Evolutionary conservation across 2,888 invertebrate genomes (phyloP).

Genomic region (Leistus spinibarbis): DNA sequence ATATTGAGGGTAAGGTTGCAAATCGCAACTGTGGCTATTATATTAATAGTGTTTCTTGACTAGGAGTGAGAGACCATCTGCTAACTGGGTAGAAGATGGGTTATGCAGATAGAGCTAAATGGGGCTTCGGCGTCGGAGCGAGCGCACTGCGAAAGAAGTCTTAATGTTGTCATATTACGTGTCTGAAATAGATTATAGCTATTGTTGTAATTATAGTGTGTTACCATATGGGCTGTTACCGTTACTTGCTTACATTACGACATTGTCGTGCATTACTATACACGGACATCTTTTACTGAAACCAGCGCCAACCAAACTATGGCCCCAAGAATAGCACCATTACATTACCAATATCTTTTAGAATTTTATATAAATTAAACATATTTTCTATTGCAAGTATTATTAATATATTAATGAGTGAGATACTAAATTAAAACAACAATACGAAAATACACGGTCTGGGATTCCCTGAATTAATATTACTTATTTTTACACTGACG

Average conservation of each 20-base stretch:
- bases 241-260: constrained; percentile 10
- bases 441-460: too few relatives aligned
- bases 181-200: constrained; percentile 58
- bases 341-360: not conserved
- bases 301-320: constrained; percentile 13
- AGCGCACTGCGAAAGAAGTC: constrained; percentile 53
- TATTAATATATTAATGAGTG: too few relatives aligned
- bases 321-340: not conserved
- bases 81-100: constrained; percentile 52
- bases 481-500: too few relatives aligned
- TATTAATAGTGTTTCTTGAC: constrained; percentile 40
- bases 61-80: constrained; percentile 52
- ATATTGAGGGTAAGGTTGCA: not conserved
- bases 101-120: constrained; percentile 56
- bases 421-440: too few relatives aligned
- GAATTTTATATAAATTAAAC: not conserved
- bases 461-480: too few relatives aligned
- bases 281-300: not conserved
- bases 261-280: constrained; percentile 14
- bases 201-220: constrained; percentile 56
- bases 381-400: not conserved
- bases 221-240: constrained; percentile 52
- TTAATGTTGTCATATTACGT: constrained; percentile 59
- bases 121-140: constrained; percentile 46
- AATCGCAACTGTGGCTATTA: too few relatives aligned